Base-by-base conservation (phyloP, 2,797 vertebrate genomes). In the Anabas testudineus region DNA sequence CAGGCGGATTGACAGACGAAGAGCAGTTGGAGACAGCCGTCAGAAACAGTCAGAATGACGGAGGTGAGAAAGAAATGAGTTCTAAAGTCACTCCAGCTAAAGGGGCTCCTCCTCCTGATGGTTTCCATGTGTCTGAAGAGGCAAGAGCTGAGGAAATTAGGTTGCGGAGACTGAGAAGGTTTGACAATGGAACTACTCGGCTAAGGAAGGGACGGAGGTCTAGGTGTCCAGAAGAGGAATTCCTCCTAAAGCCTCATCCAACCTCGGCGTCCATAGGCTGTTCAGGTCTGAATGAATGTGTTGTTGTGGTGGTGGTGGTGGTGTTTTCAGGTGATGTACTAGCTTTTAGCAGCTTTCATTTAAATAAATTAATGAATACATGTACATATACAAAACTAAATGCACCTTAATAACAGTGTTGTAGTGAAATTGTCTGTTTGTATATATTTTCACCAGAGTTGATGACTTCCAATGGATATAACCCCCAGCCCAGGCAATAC, bases 21-120 rank as follows among this genome's bases (percentile, higher is more conserved):
- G 95, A 98, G 52, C 97, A 98, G 88, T 81, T 96, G 30, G 90
- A 97, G 56, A 91, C 86, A 14, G 97, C 97, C 3, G 28, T 97
- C 34, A 92, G 90, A 26, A 96, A 96, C 91, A 98, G 97, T 67
- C 91, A 98, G 65, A 84, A 88, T 70, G 81, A 37, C 68, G 37
- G 46, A 48, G 95, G 98, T 98, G 71, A 76, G 92, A 18, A 28
- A 24, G 9, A 22, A 47, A 14, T 2, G 13, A 4, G 5, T 18
- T n/a, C 18, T 16, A 16, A 41, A 41, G 16, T 18, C 16, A 16
- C 6, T 16, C 8, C 24, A n/a, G 4, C 10, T 16, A 18, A 60
- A 63, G 53, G 42, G 58, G 84, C 76, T 24, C 78, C 81, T 12
- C 87, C 88, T 16, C 55, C 74, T 0, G 79, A 90, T 1, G 92